Evolutionary conservation across 2,113 vertebrate genomes (phyloP), one percentile per base, ranked within the genome.

Genomic region (Chaetodon trifascialis): DNA sequence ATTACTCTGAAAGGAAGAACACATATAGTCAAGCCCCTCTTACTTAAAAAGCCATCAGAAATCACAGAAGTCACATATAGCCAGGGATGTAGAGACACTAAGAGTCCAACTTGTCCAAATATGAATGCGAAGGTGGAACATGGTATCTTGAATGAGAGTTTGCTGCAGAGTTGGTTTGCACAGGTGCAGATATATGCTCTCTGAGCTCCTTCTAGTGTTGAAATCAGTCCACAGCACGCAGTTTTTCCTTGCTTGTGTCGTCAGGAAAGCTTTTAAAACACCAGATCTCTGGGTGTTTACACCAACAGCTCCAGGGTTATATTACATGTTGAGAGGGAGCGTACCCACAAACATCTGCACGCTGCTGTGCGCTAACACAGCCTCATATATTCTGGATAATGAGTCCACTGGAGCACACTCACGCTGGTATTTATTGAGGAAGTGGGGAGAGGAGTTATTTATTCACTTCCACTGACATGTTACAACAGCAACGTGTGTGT

Each of bases 1-100:
- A 91, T 76, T 1, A 86, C 34, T 30, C 94, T 94, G 84, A 11
- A 72, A n/a, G 46, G 49, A 75, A 9, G 74, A 6, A n/a, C 7
- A 30, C 10, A 30, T n/a, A 23, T 19, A 7, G n/a, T 60, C 15
- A 47, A 54, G 42, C 40, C 49, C 14, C 54, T 5, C 3, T 36
- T 14, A 47, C 46, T 44, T 44, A 11, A 5, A 44, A 3, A 30
- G 30, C 30, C 3, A 30, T 30, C 30, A 30, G 30, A 30, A 30
- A 30, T 30, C n/a, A n/a, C n/a, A n/a, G 30, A 30, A 30, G 30
- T 30, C 30, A 30, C 30, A 30, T 30, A 30, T 30, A 30, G 30
- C 1, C 30, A 30, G 30, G 3, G 30, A 30, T 30, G 30, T 30
- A 30, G 30, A 30, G 30, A 30, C 30, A 30, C 30, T 3, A 30